Conservation (phyloP, 2,113 vertebrate genomes). For the Amia ocellicauda region DNA sequence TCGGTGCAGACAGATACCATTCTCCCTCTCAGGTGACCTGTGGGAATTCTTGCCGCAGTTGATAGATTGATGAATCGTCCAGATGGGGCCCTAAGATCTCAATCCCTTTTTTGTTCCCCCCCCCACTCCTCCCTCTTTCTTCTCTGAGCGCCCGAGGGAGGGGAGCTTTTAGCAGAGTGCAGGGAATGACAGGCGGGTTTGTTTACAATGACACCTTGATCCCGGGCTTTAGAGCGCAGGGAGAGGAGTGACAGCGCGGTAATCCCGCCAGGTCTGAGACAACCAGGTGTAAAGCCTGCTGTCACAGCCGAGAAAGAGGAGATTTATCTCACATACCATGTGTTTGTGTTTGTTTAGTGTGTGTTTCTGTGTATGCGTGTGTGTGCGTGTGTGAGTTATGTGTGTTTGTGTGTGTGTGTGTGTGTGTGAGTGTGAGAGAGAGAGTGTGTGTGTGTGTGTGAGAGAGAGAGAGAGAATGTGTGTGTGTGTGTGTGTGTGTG, state of each 20-base stretch:
- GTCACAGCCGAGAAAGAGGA: background rate
- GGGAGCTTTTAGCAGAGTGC: conserved; percentile 9
- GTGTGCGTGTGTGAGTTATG: too few species aligned
- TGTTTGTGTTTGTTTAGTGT: too few species aligned
- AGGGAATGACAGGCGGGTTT: conserved; percentile 14
- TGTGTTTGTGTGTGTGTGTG: too few species aligned
- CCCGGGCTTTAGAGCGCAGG: conserved; percentile 1
- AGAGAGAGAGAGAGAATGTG: too few species aligned
- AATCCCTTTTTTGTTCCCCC: conserved; percentile 10
- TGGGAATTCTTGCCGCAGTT: conserved; percentile 10
- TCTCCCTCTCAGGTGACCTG: conserved; percentile 10
- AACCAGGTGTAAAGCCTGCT: conserved; percentile 7
- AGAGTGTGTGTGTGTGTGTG: background rate
- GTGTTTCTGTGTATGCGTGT: too few species aligned
- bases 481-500: too few species aligned
- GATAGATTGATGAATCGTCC: conserved; percentile 16
- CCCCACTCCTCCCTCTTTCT: background rate
- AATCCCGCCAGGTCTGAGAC: conserved; percentile 6
- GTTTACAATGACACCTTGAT: conserved; percentile 1
- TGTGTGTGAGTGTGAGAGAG: too few species aligned
- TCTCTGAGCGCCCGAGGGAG: background rate
- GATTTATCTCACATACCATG: too few species aligned
- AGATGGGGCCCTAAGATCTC: conserved; percentile 13
- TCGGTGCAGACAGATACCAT: too few species aligned
- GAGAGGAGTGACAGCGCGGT: conserved; percentile 5